Percentiles rank a stretch among this genome's conserved stretches.
These are phyloP conservation scores for Ophthalmolycus amberensis DNA, from an alignment of 2,113 vertebrate species.

Conservation along the genomic window DNA sequence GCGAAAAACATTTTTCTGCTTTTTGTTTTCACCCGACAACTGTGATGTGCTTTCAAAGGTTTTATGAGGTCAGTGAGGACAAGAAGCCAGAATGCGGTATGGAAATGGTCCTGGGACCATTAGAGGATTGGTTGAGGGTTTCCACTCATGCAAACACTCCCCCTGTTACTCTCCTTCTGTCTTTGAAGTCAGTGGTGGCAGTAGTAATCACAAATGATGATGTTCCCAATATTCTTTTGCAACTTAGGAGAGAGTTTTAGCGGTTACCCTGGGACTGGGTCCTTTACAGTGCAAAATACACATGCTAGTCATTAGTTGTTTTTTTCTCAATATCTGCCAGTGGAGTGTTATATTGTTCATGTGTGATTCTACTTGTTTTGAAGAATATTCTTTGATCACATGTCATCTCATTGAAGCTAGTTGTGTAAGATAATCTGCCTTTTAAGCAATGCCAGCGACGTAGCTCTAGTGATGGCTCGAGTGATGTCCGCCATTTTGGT, in stretches of 20 bases:
- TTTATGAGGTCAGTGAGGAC: conserved; percentile 65
- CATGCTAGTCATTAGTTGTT: neutral
- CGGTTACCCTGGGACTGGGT: conserved; percentile 17
- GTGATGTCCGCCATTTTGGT: neutral
- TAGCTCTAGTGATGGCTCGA: neutral
- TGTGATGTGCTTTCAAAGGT: conserved; percentile 54
- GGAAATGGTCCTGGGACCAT: conserved; percentile 73
- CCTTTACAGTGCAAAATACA: conserved; percentile 24
- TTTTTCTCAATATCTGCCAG: conserved; percentile 20
- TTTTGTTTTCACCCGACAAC: conserved; percentile 54
- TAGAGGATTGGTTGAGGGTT: conserved; percentile 69
- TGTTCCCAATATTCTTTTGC: conserved; percentile 40
- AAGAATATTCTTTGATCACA: neutral
- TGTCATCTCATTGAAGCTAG: conserved; percentile 5
- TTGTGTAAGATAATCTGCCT: neutral
- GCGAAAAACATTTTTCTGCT: conserved; percentile 13
- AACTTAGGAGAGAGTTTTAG: conserved; percentile 21
- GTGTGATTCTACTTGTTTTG: neutral
- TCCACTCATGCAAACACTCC: conserved; percentile 64
- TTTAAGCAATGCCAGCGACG: neutral
- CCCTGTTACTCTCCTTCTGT: conserved; percentile 27
- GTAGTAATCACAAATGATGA: conserved; percentile 73
- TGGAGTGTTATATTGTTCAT: neutral
- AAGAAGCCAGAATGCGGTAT: conserved; percentile 69
- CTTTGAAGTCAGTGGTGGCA: conserved; percentile 73